These are phyloP conservation scores for Trichonephila clavata DNA, from an alignment of 1,140 invertebrate genomes.

Conservation along the genomic window DNA sequence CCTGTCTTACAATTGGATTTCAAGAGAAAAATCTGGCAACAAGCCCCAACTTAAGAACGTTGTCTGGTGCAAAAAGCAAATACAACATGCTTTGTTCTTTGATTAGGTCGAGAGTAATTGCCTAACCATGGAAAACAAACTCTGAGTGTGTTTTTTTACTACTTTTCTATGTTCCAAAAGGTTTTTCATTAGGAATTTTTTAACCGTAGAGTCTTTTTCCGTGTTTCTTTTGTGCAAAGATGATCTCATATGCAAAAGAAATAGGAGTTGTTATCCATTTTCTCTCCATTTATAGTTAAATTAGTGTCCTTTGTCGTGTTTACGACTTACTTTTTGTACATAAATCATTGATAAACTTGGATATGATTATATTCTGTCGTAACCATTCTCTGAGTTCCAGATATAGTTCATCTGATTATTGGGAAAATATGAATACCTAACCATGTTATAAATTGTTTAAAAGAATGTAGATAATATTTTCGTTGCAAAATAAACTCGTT, in stretches of 20 bases:
- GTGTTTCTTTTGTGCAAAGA: not conserved
- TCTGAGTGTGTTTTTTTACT: constrained; percentile 24
- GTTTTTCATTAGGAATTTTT: constrained; percentile 36
- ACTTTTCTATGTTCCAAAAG: not conserved
- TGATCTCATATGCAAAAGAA: not conserved
- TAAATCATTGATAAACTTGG: not conserved
- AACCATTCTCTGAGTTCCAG: not conserved
- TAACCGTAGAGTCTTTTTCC: not conserved
- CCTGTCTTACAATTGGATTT: constrained; percentile 42
- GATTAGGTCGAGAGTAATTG: constrained; percentile 67
- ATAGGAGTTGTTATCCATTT: not conserved
- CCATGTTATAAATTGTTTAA: no score
- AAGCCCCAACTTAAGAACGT: constrained; percentile 30
- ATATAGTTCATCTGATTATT: not conserved
- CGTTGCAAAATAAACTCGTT: no score
- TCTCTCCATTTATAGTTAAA: not conserved
- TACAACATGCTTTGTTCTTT: constrained; percentile 53
- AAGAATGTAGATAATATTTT: no score
- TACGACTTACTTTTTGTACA: not conserved
- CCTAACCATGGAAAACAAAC: constrained; percentile 63
- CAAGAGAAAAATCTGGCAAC: constrained; percentile 37
- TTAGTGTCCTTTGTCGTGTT: not conserved
- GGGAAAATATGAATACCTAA: no score
- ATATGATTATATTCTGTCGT: not conserved
- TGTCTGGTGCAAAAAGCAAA: constrained; percentile 52